A percentile compares a stretch with the other conserved stretches of the same genome.
Conservation (phyloP, 2,888 invertebrate species). For the Brachylomia viminalis region DNA sequence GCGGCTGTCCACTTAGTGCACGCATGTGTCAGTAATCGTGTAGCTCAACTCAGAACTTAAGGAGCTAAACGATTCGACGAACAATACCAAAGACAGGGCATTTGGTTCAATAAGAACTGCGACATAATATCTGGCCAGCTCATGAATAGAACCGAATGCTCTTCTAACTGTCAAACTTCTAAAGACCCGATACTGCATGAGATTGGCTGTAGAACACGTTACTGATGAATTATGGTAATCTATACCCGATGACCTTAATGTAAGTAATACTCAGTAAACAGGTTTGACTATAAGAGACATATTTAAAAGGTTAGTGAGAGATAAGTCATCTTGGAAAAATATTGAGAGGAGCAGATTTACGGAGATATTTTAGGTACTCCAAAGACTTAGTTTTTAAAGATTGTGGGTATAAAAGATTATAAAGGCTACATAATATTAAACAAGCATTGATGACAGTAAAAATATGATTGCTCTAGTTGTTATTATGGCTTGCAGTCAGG, state of each 20-base stretch:
- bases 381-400: not conserved
- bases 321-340: not conserved
- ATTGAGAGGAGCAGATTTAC: not conserved
- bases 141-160: not conserved
- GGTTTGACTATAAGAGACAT: not conserved
- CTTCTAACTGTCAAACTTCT: slow-evolving; percentile 17
- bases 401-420: not conserved
- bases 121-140: too few species aligned
- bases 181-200: slow-evolving; percentile 18
- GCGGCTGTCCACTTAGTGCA: too few species aligned
- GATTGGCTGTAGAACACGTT: slow-evolving; percentile 23
- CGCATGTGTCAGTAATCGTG: too few species aligned
- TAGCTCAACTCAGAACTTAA: too few species aligned
- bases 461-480: not conserved
- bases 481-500: slow-evolving; percentile 5
- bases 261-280: too few species aligned
- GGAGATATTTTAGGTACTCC: not conserved
- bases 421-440: not conserved
- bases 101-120: too few species aligned
- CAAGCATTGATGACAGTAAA: not conserved
- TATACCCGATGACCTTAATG: slow-evolving; percentile 26
- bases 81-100: too few species aligned
- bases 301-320: not conserved
- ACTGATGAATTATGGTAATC: slow-evolving; percentile 43
- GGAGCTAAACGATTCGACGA: too few species aligned